A percentile compares a stretch with the other conserved stretches of the same genome.
Conservation (phyloP, 2,113 vertebrate genomes). For the Morone chrysops region DNA sequence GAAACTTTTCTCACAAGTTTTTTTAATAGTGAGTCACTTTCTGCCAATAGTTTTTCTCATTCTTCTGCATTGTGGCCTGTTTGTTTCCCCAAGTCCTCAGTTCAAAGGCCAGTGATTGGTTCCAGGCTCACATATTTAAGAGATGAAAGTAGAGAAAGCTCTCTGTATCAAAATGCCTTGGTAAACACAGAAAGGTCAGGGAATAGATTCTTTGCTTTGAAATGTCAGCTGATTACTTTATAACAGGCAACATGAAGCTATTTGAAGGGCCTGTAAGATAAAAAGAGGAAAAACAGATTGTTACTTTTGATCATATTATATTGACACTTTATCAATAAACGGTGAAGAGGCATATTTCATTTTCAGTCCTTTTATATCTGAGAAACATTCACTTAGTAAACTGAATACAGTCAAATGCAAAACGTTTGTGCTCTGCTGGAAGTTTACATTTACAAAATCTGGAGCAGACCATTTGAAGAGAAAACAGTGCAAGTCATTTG, state of each 20-base stretch:
- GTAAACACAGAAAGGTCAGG: slow-evolving; percentile 80
- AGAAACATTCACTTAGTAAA: slow-evolving; percentile 39
- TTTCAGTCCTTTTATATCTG: slow-evolving; percentile 41
- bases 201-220: slow-evolving; percentile 78
- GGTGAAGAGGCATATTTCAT: neutral
- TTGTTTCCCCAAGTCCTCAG: neutral
- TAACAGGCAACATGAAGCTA: slow-evolving; percentile 46
- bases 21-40: neutral
- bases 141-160: slow-evolving; percentile 74
- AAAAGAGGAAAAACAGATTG: slow-evolving; percentile 10
- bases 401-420: slow-evolving; percentile 15
- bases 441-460: slow-evolving; percentile 26
- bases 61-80: neutral
- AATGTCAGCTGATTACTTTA: slow-evolving; percentile 79
- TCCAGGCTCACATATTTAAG: slow-evolving; percentile 59
- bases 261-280: slow-evolving; percentile 34
- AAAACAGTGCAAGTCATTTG: slow-evolving; percentile 16
- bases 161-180: slow-evolving; percentile 63
- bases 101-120: slow-evolving; percentile 53
- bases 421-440: neutral
- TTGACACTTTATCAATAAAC: slow-evolving; percentile 15
- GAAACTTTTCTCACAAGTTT: neutral
- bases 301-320: neutral
- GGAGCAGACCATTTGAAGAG: slow-evolving; percentile 2
- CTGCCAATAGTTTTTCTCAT: neutral